phyloP scores from a whole-genome alignment of 2,113 vertebrate genomes.

The Ictalurus furcatus region DNA sequence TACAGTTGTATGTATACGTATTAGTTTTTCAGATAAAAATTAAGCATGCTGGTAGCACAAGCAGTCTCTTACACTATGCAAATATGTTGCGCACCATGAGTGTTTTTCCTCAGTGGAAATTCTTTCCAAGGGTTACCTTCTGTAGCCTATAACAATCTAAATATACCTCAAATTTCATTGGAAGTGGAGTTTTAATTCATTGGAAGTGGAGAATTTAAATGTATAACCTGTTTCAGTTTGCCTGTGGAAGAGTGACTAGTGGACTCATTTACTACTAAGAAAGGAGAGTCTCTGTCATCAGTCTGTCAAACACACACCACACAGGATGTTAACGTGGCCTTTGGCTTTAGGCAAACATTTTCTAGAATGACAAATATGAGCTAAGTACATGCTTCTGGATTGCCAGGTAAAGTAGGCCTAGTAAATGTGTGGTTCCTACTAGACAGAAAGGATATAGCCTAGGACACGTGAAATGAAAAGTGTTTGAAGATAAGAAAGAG shows the following conservation, averaged over 20 bases:
- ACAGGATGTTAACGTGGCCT: slow-evolving; percentile 29
- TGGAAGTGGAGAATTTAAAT: neutral
- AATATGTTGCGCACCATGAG: neutral
- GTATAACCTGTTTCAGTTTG: slow-evolving; percentile 7
- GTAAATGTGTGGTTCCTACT: slow-evolving; percentile 40
- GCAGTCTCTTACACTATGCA: neutral
- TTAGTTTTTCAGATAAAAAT: neutral
- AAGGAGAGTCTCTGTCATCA: slow-evolving; percentile 32
- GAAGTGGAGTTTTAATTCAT: neutral
- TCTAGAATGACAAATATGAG: slow-evolving; percentile 34
- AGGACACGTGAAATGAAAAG: slow-evolving; percentile 52
- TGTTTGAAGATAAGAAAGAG: slow-evolving; percentile 46
- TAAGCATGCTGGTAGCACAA: neutral
- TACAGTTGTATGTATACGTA: neutral
- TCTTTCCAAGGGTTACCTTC: too few relatives aligned
- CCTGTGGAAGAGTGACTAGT: slow-evolving; percentile 10
- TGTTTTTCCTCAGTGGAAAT: neutral
- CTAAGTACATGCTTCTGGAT: slow-evolving; percentile 34
- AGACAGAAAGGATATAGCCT: neutral
- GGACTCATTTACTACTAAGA: neutral
- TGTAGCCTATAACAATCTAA: neutral
- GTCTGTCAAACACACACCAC: slow-evolving; percentile 35
- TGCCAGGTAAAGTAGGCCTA: slow-evolving; percentile 19
- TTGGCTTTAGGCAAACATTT: slow-evolving; percentile 53
- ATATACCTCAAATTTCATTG: neutral